A percentile compares a stretch with the other conserved stretches of the same genome.
phyloP scores from a whole-genome alignment of 2,113 vertebrate genomes.

The Triplophysa rosa region DNA sequence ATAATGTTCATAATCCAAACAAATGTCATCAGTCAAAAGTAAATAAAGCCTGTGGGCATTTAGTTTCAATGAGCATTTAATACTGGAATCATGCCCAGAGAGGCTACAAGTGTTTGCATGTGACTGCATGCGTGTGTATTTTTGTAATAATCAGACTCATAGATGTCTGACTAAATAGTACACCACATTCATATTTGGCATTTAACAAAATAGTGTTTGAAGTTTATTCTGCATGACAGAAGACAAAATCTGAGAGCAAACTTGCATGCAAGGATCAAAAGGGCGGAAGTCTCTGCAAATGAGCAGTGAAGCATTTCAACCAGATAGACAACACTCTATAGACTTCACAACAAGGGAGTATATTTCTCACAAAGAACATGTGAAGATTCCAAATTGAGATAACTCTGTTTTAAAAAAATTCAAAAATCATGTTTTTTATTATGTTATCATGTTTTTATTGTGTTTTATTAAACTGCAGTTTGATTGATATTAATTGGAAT shows the following conservation, averaged over 20 bases:
- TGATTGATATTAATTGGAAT: too few relatives aligned
- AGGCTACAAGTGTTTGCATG: slow-evolving; percentile 15
- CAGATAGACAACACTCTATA: not conserved
- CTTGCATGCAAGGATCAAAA: slow-evolving; percentile 17
- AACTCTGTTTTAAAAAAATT: too few relatives aligned
- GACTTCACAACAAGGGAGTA: not conserved
- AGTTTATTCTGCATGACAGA: slow-evolving; percentile 24
- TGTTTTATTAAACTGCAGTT: too few relatives aligned
- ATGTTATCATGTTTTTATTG: too few relatives aligned
- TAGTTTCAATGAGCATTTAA: not conserved
- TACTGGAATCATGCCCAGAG: not conserved
- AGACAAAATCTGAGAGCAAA: slow-evolving; percentile 13
- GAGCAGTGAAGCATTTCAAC: slow-evolving; percentile 12
- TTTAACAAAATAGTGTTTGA: slow-evolving; percentile 32
- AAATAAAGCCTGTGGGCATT: slow-evolving; percentile 4
- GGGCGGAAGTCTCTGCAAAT: not conserved
- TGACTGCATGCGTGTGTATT: not conserved
- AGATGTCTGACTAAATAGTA: slow-evolving; percentile 20
- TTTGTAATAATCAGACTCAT: not conserved
- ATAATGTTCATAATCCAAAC: not conserved
- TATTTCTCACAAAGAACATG: not conserved
- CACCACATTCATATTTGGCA: not conserved
- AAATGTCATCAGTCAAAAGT: not conserved
- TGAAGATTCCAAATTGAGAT: too few relatives aligned
- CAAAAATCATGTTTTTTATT: too few relatives aligned